Conservation (phyloP, 2,888 invertebrate species). For the Phymatocera aterrima region DNA sequence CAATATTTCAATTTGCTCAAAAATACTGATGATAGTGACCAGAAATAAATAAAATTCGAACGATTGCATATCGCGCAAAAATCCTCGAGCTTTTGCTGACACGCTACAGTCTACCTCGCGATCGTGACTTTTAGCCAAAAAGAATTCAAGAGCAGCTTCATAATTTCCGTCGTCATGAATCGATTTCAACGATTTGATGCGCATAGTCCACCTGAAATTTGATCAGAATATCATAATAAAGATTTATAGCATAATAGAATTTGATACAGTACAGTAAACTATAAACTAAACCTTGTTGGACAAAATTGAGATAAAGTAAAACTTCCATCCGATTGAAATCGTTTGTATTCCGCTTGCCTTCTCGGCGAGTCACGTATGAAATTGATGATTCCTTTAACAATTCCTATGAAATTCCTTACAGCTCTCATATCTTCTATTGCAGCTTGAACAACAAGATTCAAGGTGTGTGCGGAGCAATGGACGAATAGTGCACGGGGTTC, state of each 20-base stretch:
- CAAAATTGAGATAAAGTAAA: conserved; percentile 43
- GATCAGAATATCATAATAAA: conserved; percentile 4
- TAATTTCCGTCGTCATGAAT: conserved; percentile 36
- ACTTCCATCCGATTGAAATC: conserved; percentile 30
- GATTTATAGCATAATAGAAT: background rate
- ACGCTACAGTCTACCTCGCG: conserved; percentile 46
- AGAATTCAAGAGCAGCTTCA: conserved; percentile 42
- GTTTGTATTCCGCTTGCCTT: conserved; percentile 25
- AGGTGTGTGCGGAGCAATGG: conserved; percentile 55
- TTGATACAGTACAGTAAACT: conserved; percentile 11
- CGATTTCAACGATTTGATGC: conserved; percentile 45
- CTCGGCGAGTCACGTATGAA: conserved; percentile 40
- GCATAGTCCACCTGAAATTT: conserved; percentile 44
- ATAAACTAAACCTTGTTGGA: conserved; percentile 47
- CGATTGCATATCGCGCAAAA: conserved; percentile 41
- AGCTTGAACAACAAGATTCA: conserved; percentile 55
- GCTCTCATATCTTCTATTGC: conserved; percentile 48
- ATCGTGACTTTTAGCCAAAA: conserved; percentile 41
- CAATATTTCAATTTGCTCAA: conserved; percentile 47
- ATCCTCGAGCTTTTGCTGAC: conserved; percentile 47
- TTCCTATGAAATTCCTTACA: conserved; percentile 48
- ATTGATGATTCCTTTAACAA: conserved; percentile 43
- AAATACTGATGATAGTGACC: conserved; percentile 46
- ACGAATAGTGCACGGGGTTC: conserved; percentile 53
- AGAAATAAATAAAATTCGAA: conserved; percentile 49